These are phyloP conservation scores for Strigamia crassipes DNA, from an alignment of 2,888 invertebrate genomes.

Conservation along the genomic window DNA sequence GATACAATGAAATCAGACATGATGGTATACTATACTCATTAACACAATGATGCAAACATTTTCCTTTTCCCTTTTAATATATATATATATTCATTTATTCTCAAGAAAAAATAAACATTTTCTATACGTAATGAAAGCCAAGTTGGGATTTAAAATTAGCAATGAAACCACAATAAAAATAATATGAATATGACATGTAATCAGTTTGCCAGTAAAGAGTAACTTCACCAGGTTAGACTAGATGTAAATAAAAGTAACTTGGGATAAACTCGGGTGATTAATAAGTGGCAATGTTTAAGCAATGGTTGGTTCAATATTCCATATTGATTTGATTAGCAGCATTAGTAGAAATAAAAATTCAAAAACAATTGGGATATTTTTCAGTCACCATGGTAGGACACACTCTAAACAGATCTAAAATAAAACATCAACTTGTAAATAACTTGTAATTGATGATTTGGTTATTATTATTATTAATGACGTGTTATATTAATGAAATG, in stretches of 20 bases:
- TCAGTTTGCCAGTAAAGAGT: slow-evolving; percentile 1
- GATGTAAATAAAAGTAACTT: slow-evolving; percentile 1
- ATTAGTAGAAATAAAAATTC: background rate
- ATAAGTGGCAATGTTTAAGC: background rate
- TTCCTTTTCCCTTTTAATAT: slow-evolving; percentile 1
- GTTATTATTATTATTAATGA: too few species aligned
- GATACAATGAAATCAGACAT: background rate
- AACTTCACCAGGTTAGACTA: slow-evolving; percentile 30
- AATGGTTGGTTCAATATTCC: background rate
- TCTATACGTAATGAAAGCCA: slow-evolving; percentile 27
- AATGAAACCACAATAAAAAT: slow-evolving; percentile 13
- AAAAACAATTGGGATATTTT: background rate
- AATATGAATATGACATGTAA: background rate
- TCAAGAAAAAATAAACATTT: slow-evolving; percentile 17
- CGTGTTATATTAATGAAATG: too few species aligned
- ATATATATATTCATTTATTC: background rate
- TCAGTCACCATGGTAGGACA: background rate
- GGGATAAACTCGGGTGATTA: background rate
- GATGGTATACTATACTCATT: background rate
- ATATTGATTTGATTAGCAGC: slow-evolving; percentile 2
- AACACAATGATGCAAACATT: background rate
- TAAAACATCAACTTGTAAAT: background rate
- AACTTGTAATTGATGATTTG: background rate
- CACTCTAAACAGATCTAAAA: background rate
- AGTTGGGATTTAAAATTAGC: background rate